phyloP scores from a whole-genome alignment of 2,113 vertebrate species.

The Halcyon malimbica region DNA sequence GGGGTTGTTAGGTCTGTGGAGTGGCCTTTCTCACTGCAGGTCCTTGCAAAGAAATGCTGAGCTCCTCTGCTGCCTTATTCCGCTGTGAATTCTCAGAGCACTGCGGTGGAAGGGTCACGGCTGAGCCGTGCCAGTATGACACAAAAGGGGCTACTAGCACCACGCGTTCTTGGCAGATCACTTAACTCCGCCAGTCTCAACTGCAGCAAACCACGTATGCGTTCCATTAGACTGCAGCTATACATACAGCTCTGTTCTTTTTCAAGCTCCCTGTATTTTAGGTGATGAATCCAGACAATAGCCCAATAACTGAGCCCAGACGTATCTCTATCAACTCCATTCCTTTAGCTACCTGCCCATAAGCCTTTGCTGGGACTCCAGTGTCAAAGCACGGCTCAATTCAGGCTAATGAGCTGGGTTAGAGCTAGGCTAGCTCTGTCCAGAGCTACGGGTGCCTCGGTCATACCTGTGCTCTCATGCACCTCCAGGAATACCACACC shows the following conservation, averaged over 20 bases:
- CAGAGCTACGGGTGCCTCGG: not conserved
- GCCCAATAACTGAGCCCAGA: not conserved
- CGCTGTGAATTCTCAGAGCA: not conserved
- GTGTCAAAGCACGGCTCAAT: not conserved
- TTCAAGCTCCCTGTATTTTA: not conserved
- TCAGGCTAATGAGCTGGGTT: not conserved
- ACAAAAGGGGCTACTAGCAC: not conserved
- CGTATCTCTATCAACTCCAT: not conserved
- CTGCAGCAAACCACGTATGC: not conserved
- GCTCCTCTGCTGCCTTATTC: not conserved
- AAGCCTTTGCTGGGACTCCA: not conserved
- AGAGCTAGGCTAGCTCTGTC: not conserved
- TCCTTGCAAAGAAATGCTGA: not conserved
- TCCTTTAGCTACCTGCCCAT: not conserved
- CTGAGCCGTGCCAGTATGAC: not conserved
- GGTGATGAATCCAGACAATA: not conserved
- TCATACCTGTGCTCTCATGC: fast-evolving
- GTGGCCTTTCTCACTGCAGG: not conserved
- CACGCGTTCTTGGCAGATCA: not conserved
- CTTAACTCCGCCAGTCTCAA: not conserved
- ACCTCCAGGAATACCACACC: not conserved
- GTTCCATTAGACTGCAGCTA: not conserved
- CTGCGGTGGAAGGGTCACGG: not conserved
- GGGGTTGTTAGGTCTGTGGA: not conserved
- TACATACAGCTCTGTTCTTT: not conserved